Evolutionary conservation across 2,888 invertebrate species (phyloP).

Genomic region (Dioctria rufipes): DNA sequence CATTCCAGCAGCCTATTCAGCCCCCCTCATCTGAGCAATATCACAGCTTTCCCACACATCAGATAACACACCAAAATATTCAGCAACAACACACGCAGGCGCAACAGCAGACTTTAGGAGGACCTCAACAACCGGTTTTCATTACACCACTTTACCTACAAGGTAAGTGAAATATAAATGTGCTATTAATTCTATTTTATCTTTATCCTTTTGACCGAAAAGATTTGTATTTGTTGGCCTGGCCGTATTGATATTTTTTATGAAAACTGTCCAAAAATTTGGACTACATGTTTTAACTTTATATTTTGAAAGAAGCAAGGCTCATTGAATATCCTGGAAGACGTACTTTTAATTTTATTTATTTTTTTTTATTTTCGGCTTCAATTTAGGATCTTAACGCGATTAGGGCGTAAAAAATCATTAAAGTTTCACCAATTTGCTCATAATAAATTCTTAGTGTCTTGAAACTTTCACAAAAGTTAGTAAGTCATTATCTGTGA

Average conservation of each 20-base stretch:
- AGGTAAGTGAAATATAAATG: slow-evolving; percentile 17
- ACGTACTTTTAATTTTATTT: neutral
- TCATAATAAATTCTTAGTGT: no score
- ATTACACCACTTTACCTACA: slow-evolving; percentile 25
- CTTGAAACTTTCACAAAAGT: no score
- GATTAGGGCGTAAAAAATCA: neutral
- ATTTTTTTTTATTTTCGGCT: neutral
- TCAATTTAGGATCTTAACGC: no score
- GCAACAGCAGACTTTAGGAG: neutral
- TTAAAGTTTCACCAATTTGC: no score
- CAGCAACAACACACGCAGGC: slow-evolving; percentile 8
- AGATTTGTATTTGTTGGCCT: no score
- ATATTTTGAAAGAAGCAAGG: neutral
- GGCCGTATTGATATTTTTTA: no score
- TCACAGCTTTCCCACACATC: slow-evolving; percentile 20
- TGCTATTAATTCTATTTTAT: neutral
- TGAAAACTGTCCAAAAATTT: neutral
- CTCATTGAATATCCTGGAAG: no score
- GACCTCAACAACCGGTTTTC: slow-evolving; percentile 14
- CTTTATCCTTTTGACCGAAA: neutral
- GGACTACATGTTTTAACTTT: neutral
- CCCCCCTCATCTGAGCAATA: slow-evolving; percentile 53
- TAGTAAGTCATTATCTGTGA: no score
- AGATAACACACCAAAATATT: slow-evolving; percentile 12
- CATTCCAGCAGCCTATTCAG: slow-evolving; percentile 54